Evolutionary conservation across 2,888 invertebrate species (phyloP), one percentile per base, ranked within the genome.

Genomic region (Caenorhabditis parvicauda): DNA sequence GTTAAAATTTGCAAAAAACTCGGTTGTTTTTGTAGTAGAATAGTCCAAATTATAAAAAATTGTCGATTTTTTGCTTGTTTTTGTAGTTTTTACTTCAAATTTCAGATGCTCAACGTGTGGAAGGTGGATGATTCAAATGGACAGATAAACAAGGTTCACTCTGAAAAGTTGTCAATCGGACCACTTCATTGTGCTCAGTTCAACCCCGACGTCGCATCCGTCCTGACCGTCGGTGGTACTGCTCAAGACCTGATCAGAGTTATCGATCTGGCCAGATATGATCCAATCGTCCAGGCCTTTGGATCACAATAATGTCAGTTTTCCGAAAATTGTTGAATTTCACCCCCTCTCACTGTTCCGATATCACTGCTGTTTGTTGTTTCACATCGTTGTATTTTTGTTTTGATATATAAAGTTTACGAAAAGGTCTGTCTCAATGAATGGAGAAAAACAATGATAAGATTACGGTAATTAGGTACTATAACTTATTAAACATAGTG

Each of bases 21-120:
- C n/a, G n/a, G n/a, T n/a, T n/a, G n/a, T n/a, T n/a, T n/a, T n/a
- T n/a, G n/a, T n/a, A n/a, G n/a, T n/a, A n/a, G n/a, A n/a, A n/a
- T n/a, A n/a, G n/a, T n/a, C n/a, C n/a, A n/a, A n/a, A n/a, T n/a
- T n/a, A 32, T 7, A 32, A 32, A 12, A 32, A 7, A 14, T 32
- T 7, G n/a, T n/a, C n/a, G n/a, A n/a, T n/a, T n/a, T n/a, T n/a
- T n/a, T n/a, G n/a, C n/a, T 44, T n/a, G 14, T 44, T 7, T 44
- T 44, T 44, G 27, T 24, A 12, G 44, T 6, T 14, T 24, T 14
- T 41, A 21, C 17, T 9, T 17, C n/a, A n/a, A 25, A 19, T 58
- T 74, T 37, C 50, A 75, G 75, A 67, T 69, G 57, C 44, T 75
- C 56, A 66, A 64, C 43, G 54, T 76, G 9, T 76, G 76, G 75